Base-by-base conservation (phyloP, 2,888 invertebrate genomes). In the Morinoia aosen region DNA sequence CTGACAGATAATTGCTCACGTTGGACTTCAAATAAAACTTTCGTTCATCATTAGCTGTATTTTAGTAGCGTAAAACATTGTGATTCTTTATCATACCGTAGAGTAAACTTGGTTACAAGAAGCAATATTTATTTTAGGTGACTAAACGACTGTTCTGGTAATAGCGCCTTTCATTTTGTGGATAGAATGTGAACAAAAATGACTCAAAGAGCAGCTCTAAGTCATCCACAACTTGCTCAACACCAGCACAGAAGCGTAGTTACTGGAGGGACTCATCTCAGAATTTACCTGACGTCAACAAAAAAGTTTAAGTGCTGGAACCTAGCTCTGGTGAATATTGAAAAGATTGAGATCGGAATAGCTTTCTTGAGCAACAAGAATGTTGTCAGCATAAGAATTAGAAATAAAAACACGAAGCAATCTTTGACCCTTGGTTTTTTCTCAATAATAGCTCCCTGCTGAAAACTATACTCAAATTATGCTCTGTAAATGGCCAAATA, bases 61-160 rank as follows among this genome's bases (percentile, higher is more conserved):
- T 90, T 90, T 90, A 90, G 90, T 90, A 90, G 90, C 39, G 90
- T 48, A 90, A 90, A 90, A 90, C 48, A 90, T 14, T 90, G 90
- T 90, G 40, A 40, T 76, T 76, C 76, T 39, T 10, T 19, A 40
- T 90, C 14, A 90, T 48, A 90, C 11, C 33, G 16, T 40, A 90
- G 90, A 90, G 12, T 14, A 90, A 40, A 90, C 39, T 40, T 90
- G 33, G 90, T 90, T 90, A 90, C 40, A 39, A 90, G 40, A 90
- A 90, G 90, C 90, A 40, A 14, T 90, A 40, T 10, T 16, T 39
- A 90, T 90, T 76, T 76, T 76, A 33, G 33, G 33, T 76, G 25
- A 76, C 76, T 33, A 76, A 76, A 3, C 33, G 2, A 33, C 76
- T 76, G 76, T 76, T 33, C 19, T 76, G 76, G 76, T 76, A 61